Conservation (phyloP, 2,888 invertebrate species). For the Drosophila aldrichi region DNA sequence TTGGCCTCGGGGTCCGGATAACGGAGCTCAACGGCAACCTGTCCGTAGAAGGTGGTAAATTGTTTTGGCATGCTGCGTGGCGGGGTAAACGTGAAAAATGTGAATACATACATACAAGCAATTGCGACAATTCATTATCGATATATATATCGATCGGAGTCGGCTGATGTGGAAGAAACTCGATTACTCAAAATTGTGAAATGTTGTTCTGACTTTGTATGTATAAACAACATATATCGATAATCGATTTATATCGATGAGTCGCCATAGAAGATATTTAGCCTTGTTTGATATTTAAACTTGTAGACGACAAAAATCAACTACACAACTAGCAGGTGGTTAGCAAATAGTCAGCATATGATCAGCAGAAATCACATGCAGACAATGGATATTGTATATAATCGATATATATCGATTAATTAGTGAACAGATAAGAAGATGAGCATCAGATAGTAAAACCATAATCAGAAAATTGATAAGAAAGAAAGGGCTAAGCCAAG, state of each 20-base stretch:
- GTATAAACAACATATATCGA: neutral
- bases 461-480: neutral
- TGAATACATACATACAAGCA: neutral
- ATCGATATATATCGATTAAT: neutral
- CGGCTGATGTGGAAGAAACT: too few species aligned
- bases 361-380: neutral
- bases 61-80: neutral
- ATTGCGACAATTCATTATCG: neutral
- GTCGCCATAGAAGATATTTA: too few species aligned
- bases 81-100: neutral
- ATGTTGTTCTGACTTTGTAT: neutral
- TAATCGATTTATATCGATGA: neutral
- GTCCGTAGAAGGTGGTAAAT: conserved; percentile 12
- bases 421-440: neutral
- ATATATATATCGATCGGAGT: neutral
- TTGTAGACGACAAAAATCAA: too few species aligned
- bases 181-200: too few species aligned
- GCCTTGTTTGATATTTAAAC: too few species aligned
- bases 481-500: too few species aligned
- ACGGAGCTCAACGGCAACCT: conserved; percentile 3
- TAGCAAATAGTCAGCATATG: neutral
- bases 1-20: conserved; percentile 18
- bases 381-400: neutral
- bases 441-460: neutral
- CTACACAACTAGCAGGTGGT: neutral